Evolutionary conservation across 2,888 invertebrate genomes (phyloP), one percentile per base, ranked within the genome.

Genomic region (Germaria angustata): DNA sequence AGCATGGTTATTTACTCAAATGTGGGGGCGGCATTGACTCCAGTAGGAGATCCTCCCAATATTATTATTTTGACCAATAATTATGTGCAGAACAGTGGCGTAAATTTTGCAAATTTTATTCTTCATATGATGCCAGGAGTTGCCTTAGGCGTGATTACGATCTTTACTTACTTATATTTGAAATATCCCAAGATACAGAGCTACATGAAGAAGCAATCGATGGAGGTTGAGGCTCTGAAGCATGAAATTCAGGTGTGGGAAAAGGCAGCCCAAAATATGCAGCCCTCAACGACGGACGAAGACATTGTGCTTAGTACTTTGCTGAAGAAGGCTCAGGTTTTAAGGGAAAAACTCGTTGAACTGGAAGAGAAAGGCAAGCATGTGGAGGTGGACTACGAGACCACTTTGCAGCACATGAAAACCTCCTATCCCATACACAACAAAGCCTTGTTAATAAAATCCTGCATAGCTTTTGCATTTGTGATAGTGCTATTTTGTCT

Each of bases 1-100:
- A 94, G 95, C 0, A 95, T 96, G 93, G 94, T 97, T 15, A 93
- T 97, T 82, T 97, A 95, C 89, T 96, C 97, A 9, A 98, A 98
- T 87, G 95, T 98, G 55, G 98, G 98, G 0, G 97, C 97, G 0
- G 95, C 97, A 0, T 93, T 96, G 13, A 98, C 98, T 0, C 97
- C 97, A 0, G 95, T 98, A 0, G 97, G 98, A 0, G 98, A 98
- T 90, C 98, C 97, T 0, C 97, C 97, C 85, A 91, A 90, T 83
- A 88, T 90, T 32, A 88, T 90, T 0, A 89, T 91, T 24, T 88
- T 89, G 36, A 88, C 90, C 7, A 88, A 91, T 72, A 17, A 71
- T 0, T 85, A 85, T 41, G 86, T 89, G 1, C 20, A 78, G 0
- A 69, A 69, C 2, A 81, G 84, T 53, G 95, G 95, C 5, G 93